phyloP scores from a whole-genome alignment of 1,140 invertebrate genomes.

The Sycophaga agraensis region DNA sequence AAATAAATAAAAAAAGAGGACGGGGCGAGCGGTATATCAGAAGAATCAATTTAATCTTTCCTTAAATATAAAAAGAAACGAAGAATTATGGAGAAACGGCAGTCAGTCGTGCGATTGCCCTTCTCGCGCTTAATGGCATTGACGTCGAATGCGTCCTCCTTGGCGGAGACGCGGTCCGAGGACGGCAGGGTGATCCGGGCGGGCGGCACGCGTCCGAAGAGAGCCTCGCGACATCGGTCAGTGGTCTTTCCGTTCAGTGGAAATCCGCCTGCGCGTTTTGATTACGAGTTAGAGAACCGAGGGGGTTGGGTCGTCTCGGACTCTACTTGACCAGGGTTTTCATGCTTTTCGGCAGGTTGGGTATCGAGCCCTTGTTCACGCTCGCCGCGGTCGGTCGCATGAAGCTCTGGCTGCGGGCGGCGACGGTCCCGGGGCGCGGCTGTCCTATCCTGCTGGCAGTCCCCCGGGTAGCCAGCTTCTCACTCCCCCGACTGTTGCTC shows the following conservation, averaged over 20 bases:
- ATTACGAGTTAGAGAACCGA: no score
- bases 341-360: constrained; percentile 52
- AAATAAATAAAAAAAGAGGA: constrained; percentile 28
- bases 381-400: constrained; percentile 67
- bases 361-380: constrained; percentile 61
- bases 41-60: constrained; percentile 3
- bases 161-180: no score
- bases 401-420: constrained; percentile 57
- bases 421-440: constrained; percentile 27
- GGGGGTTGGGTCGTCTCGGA: no score
- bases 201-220: no score
- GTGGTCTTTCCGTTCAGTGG: no score
- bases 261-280: no score
- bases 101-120: constrained; percentile 12
- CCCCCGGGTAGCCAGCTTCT: no score
- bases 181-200: no score
- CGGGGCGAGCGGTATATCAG: no score
- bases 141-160: no score
- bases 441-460: constrained; percentile 19
- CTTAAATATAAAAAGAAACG: not conserved
- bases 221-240: no score
- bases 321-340: constrained; percentile 41
- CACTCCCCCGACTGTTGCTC: no score
- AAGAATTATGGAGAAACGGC: constrained; percentile 3
- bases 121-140: not conserved